phyloP scores from a whole-genome alignment of 1,140 invertebrate species.

The Idris sp. region DNA sequence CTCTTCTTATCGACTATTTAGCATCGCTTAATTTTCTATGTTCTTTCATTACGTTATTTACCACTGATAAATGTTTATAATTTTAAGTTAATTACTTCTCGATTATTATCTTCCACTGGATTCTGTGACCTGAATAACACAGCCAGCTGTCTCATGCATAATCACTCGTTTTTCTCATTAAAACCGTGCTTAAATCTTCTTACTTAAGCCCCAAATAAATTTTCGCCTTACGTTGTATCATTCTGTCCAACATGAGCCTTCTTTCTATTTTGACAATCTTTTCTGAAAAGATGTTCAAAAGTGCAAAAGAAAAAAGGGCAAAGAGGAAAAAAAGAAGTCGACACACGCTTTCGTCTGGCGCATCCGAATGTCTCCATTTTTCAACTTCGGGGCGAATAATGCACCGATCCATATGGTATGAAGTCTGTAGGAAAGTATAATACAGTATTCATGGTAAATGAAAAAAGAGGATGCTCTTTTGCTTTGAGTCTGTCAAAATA shows the following conservation, averaged over 20 bases:
- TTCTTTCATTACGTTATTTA: too few species aligned
- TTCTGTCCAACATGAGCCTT: slow-evolving; percentile 29
- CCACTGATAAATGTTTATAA: too few species aligned
- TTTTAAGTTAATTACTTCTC: too few species aligned
- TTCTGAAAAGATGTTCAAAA: slow-evolving; percentile 43
- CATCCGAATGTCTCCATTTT: slow-evolving; percentile 54
- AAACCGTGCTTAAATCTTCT: slow-evolving; percentile 7
- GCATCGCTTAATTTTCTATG: too few species aligned
- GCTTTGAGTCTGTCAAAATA: slow-evolving; percentile 31
- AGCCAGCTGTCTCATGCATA: slow-evolving; percentile 22
- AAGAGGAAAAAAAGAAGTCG: slow-evolving; percentile 11
- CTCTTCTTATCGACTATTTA: too few species aligned
- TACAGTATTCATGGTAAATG: slow-evolving; percentile 49
- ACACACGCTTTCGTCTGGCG: slow-evolving; percentile 16
- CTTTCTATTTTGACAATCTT: slow-evolving; percentile 55
- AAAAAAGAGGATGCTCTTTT: slow-evolving; percentile 33
- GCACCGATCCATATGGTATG: slow-evolving; percentile 49
- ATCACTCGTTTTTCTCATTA: slow-evolving; percentile 28
- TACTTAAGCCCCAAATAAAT: slow-evolving; percentile 41
- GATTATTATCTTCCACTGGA: slow-evolving; percentile 9
- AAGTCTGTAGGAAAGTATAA: slow-evolving; percentile 52
- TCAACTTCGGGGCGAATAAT: slow-evolving; percentile 51
- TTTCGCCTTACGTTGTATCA: slow-evolving; percentile 26
- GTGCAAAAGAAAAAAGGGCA: slow-evolving; percentile 26
- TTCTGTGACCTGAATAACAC: background rate